A percentile compares a stretch with the other conserved stretches of the same genome.
Conservation (phyloP, 2,888 invertebrate species). For the Fragum sueziense region DNA sequence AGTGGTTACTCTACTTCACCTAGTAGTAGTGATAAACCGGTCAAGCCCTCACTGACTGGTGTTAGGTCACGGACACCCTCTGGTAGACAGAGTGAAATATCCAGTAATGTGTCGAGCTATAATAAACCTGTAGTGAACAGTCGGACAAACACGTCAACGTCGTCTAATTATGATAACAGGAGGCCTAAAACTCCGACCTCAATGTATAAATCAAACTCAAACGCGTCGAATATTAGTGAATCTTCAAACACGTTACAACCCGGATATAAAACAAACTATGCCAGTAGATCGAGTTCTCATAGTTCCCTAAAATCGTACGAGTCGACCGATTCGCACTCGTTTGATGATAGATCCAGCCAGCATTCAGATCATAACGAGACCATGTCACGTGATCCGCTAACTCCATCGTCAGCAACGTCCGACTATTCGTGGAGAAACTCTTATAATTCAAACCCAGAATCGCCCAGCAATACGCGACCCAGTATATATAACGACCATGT, state of each 20-base stretch:
- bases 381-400: constrained; percentile 19
- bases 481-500: constrained; percentile 33
- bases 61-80: constrained; percentile 17
- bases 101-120: neutral
- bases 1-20: constrained; percentile 53
- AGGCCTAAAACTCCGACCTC: constrained; percentile 58
- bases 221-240: constrained; percentile 47
- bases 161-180: constrained; percentile 30
- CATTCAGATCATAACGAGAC: constrained; percentile 18
- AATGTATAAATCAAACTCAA: constrained; percentile 50
- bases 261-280: constrained; percentile 11
- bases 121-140: neutral
- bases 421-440: constrained; percentile 38
- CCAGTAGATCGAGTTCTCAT: constrained; percentile 52
- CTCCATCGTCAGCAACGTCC: constrained; percentile 41
- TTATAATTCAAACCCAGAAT: constrained; percentile 19
- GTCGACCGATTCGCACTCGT: constrained; percentile 40
- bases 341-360: constrained; percentile 31
- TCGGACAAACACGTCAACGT: neutral
- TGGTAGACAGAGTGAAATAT: neutral
- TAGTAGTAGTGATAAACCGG: constrained; percentile 30
- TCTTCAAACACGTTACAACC: constrained; percentile 12
- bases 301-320: constrained; percentile 55
- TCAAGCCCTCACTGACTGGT: constrained; percentile 2
- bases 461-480: constrained; percentile 36